These are phyloP conservation scores for Stegana nigrithorax DNA, from an alignment of 2,888 invertebrate species.

Conservation along the genomic window DNA sequence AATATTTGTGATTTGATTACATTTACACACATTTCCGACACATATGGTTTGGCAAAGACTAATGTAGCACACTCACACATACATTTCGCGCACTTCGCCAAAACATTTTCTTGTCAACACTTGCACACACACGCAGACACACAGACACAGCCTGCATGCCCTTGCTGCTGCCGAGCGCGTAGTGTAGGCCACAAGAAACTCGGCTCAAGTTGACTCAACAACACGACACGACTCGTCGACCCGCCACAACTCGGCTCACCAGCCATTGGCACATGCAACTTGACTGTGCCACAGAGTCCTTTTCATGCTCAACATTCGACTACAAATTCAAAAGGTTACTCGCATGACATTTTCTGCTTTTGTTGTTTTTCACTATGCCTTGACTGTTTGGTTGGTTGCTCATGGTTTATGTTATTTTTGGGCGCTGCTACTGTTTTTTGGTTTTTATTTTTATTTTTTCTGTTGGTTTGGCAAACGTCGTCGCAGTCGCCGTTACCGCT, in stretches of 20 bases:
- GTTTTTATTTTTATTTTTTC: background rate
- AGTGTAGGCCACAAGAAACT: too few relatives aligned
- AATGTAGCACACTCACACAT: too few relatives aligned
- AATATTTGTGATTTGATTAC: conserved; percentile 16
- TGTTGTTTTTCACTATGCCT: too few relatives aligned
- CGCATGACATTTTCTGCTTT: background rate
- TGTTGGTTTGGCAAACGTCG: conserved; percentile 4
- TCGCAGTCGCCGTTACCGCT: background rate
- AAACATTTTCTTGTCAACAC: conserved; percentile 16
- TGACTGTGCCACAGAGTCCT: background rate
- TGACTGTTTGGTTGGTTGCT: too few relatives aligned
- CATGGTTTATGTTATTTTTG: background rate
- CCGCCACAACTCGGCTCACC: too few relatives aligned
- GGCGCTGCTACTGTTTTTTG: background rate
- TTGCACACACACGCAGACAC: background rate
- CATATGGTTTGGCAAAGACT: conserved; percentile 14
- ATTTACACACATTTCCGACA: conserved; percentile 18
- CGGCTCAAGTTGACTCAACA: too few relatives aligned
- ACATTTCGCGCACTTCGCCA: conserved; percentile 8
- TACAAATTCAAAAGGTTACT: conserved; percentile 3
- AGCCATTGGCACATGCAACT: too few relatives aligned
- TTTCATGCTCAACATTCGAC: background rate
- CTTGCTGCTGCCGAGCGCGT: too few relatives aligned
- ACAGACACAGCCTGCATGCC: too few relatives aligned
- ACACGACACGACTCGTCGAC: too few relatives aligned